Base-by-base conservation (phyloP, 35 echinoderm and acorn worm genomes). In the Apostichopus japonicus region DNA sequence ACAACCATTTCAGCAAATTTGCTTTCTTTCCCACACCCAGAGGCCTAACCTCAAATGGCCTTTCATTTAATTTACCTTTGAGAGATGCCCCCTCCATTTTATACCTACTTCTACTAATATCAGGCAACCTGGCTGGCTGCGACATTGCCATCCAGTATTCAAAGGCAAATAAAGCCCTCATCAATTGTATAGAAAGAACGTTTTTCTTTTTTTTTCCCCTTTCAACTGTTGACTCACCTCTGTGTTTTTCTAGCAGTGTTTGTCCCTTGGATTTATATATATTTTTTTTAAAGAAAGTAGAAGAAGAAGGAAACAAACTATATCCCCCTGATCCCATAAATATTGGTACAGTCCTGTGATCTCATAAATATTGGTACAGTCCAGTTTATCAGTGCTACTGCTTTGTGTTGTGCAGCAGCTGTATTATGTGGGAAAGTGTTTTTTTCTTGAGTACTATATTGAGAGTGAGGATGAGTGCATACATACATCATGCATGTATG, bases 251-350 rank as follows among this genome's bases (percentile, higher is more conserved):
- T 67, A 3, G 11, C 63, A 44, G 33, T 44, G 33, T 44, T 44
- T 44, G 33, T 44, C 33, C 33, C 33, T 4, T 44, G 33, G 33
- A 44, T 44, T 44, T 44, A 44, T 44, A 44, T 44, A 0, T 3
- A 25, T 44, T 44, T 44, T 44, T 44, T 44, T 4, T 44, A 4
- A 44, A 44, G 33, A 33, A 33, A 33, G 27, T 2, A 67, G 11
- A 67, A 67, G 63, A 4, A 67, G 19, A 67, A 67, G 63, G 63
- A 16, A 54, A 56, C 25, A 83, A 83, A 83, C 55, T 44, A 44
- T 44, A 83, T 83, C 24, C 79, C 79, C 79, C 79, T 83, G 54
- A 83, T 83, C 79, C 54, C 79, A 17, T 83, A 83, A 83, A 83
- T 83, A 54, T 83, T 83, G 79, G 79, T 83, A 83, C 79, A 83